Conservation (phyloP, 2,888 invertebrate species). For the Tiliacea aurago region DNA sequence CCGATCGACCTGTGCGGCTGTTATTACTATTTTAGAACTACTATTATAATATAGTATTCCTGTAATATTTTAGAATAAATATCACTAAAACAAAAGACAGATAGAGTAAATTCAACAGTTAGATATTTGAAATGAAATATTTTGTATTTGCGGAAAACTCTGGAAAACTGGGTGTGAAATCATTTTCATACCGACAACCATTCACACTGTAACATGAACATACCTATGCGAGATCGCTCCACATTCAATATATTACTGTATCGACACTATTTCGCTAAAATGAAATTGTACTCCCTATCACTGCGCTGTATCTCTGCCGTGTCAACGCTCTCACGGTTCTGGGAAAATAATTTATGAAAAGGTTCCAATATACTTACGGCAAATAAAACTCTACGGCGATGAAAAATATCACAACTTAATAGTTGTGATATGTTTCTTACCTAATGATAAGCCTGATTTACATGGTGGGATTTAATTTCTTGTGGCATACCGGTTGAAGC, state of each 20-base stretch:
- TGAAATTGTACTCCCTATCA: conserved; percentile 33
- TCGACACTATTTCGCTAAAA: conserved; percentile 10
- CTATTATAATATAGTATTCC: too few relatives aligned
- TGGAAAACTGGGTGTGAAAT: background rate
- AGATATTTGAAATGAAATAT: background rate
- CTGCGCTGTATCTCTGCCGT: background rate
- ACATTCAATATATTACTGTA: conserved; percentile 8
- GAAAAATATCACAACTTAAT: background rate
- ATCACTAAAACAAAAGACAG: background rate
- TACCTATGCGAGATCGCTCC: background rate
- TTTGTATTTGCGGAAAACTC: too few relatives aligned
- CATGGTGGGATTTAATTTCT: background rate
- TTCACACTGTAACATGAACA: background rate
- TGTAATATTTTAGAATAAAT: background rate
- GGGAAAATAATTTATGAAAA: too few relatives aligned
- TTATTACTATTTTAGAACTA: too few relatives aligned
- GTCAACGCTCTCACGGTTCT: conserved; percentile 10
- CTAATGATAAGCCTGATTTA: background rate
- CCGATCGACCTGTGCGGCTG: too few relatives aligned
- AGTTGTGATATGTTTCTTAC: too few relatives aligned
- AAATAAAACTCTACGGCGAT: background rate
- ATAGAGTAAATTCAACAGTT: background rate
- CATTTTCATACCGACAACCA: background rate
- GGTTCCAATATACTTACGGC: background rate
- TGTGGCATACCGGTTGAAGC: background rate